Conservation (phyloP, 37 sponge, comb jelly and placozoan species). For the Halisarca cf. caerulea region DNA sequence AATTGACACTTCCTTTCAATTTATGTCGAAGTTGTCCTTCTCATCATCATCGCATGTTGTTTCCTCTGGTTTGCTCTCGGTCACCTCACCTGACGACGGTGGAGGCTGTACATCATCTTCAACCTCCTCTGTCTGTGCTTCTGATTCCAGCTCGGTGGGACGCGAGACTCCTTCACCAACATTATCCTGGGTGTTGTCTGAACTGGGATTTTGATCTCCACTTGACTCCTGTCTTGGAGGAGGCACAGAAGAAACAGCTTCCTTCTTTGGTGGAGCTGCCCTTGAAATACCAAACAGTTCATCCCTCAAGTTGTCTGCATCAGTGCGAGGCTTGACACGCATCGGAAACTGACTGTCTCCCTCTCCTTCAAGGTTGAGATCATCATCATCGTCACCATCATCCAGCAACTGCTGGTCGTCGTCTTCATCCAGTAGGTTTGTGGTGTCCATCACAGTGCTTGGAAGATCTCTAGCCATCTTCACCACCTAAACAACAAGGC, state of each 20-base stretch:
- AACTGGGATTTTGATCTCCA: too few species aligned
- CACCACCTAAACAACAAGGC: slow-evolving; percentile 36
- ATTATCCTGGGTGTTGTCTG: too few species aligned
- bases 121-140: too few species aligned
- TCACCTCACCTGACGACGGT: too few species aligned
- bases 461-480: slow-evolving; percentile 59
- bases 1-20: not conserved
- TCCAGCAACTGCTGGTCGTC: slow-evolving; percentile 11
- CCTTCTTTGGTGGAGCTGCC: not conserved
- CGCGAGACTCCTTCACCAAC: too few species aligned
- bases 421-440: slow-evolving; percentile 15
- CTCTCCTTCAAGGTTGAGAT: not conserved
- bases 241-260: not conserved
- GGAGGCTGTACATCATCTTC: too few species aligned
- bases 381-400: not conserved
- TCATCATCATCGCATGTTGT: not conserved
- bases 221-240: too few species aligned
- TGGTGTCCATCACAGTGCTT: not conserved
- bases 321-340: not conserved
- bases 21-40: not conserved
- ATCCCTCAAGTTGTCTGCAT: slow-evolving; percentile 34
- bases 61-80: too few species aligned
- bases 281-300: slow-evolving; percentile 28
- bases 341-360: not conserved
- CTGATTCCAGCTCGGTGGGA: too few species aligned